Evolutionary conservation across 2,113 vertebrate species (phyloP).

Genomic region (Quiscalus mexicanus): DNA sequence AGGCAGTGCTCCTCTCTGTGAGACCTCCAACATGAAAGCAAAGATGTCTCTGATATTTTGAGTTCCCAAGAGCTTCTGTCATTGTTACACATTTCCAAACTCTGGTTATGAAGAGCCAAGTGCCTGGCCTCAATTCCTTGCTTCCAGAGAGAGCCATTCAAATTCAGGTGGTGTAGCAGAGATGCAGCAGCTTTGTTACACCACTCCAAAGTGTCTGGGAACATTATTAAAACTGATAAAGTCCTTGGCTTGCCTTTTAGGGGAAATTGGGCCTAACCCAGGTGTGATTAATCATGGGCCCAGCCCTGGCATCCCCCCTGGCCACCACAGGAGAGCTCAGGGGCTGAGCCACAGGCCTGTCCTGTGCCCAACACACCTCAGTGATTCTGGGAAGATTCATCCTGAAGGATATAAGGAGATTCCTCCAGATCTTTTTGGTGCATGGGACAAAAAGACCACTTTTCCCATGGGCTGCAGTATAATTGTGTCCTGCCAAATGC

Average conservation of each 20-base stretch:
- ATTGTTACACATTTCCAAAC: not conserved
- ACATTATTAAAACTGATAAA: not conserved
- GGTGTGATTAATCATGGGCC: not conserved
- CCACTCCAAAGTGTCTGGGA: not conserved
- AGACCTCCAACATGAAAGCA: not conserved
- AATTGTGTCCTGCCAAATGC: not conserved
- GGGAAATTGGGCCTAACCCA: not conserved
- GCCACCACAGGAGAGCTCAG: not conserved
- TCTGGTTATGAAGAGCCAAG: not conserved
- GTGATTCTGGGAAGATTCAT: not conserved
- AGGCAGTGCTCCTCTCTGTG: not conserved
- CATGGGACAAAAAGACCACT: not conserved
- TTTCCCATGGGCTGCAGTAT: not conserved
- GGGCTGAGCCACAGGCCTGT: not conserved
- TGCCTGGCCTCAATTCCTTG: not conserved
- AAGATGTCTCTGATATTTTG: not conserved
- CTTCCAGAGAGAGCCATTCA: not conserved
- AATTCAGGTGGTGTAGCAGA: not conserved
- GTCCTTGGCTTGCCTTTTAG: constrained; percentile 1
- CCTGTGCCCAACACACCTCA: not conserved
- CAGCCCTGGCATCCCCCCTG: not conserved
- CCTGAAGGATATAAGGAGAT: not conserved
- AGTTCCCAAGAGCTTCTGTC: not conserved
- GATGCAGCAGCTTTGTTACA: not conserved
- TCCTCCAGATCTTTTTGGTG: not conserved